These are phyloP conservation scores for Danaus melanippus DNA, from an alignment of 1,140 invertebrate genomes.

Conservation along the genomic window DNA sequence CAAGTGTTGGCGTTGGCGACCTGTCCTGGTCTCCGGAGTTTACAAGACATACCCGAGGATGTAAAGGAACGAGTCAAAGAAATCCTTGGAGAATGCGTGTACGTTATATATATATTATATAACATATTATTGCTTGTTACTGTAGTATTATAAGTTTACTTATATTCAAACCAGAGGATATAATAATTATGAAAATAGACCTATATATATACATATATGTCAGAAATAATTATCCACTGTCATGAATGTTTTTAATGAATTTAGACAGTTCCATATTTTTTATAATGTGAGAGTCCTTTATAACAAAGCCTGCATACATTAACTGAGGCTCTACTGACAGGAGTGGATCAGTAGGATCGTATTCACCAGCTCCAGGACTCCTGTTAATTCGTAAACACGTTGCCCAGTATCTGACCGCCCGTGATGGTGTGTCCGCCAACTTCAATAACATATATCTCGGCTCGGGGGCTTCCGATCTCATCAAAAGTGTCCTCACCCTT, in stretches of 20 bases:
- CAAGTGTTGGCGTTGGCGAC: constrained; percentile 82
- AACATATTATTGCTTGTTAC: neutral
- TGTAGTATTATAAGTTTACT: no score
- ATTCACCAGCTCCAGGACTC: constrained; percentile 82
- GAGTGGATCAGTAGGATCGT: constrained; percentile 78
- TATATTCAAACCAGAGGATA: no score
- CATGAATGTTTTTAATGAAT: no score
- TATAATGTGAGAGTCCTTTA: neutral
- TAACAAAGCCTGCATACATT: neutral
- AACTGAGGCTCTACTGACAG: constrained; percentile 32
- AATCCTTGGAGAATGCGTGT: constrained; percentile 84
- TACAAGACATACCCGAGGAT: constrained; percentile 84
- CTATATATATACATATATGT: no score
- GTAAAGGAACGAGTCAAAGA: constrained; percentile 81
- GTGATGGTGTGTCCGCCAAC: constrained; percentile 76
- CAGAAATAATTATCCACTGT: no score
- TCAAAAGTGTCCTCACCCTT: constrained; percentile 40
- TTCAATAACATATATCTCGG: constrained; percentile 78
- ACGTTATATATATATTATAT: constrained; percentile 10
- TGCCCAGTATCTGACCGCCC: constrained; percentile 77
- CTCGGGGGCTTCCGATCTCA: constrained; percentile 79
- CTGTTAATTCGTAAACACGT: constrained; percentile 79
- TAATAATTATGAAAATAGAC: no score
- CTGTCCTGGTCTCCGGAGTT: constrained; percentile 82
- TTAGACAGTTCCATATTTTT: no score